A percentile compares a stretch with the other conserved stretches of the same genome.
phyloP scores from a whole-genome alignment of 2,888 invertebrate species.

The Meiosimyza platycephala region DNA sequence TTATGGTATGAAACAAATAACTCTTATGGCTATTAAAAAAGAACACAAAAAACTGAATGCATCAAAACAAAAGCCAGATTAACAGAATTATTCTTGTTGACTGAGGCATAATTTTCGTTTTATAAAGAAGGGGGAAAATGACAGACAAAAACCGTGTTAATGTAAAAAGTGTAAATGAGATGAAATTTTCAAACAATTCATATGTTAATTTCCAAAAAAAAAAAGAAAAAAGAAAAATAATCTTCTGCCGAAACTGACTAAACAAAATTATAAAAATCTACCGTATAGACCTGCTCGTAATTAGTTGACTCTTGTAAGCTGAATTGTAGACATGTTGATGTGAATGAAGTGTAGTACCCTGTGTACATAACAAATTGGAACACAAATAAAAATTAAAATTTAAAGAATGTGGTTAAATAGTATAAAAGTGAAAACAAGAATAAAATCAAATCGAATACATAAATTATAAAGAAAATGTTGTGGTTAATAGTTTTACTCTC shows the following conservation, averaged over 20 bases:
- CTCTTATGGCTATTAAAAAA: neutral
- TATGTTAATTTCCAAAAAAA: neutral
- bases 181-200: neutral
- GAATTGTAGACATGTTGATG: neutral
- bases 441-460: neutral
- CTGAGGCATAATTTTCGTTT: slow-evolving; percentile 1
- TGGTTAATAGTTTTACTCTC: neutral
- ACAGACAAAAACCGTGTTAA: neutral
- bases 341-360: neutral
- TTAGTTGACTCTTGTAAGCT: neutral
- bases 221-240: too few species aligned
- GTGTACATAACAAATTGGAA: neutral
- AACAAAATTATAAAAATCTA: neutral
- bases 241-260: neutral
- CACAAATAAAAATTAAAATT: neutral
- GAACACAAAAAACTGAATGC: neutral
- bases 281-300: neutral
- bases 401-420: neutral
- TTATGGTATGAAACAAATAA: too few species aligned
- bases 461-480: too few species aligned
- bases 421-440: neutral
- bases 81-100: slow-evolving; percentile 9
- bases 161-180: neutral
- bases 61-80: slow-evolving; percentile 1
- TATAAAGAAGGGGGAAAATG: neutral